These are phyloP conservation scores for Lymantria dispar DNA, from an alignment of 2,888 invertebrate species.

Conservation along the genomic window DNA sequence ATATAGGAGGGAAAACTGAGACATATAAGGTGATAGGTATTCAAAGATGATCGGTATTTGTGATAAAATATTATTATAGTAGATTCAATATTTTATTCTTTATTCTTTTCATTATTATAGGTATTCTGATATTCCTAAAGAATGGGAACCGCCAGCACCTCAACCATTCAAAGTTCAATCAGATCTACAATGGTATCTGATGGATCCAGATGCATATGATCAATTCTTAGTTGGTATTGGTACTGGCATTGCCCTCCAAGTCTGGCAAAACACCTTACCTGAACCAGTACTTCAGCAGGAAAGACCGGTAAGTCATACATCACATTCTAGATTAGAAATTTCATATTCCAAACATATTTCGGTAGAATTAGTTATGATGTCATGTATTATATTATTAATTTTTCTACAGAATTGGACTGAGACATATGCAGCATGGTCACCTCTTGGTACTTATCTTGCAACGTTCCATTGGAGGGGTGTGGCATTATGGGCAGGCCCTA, in stretches of 20 bases:
- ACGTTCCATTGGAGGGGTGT: constrained; percentile 98
- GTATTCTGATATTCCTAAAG: constrained; percentile 93
- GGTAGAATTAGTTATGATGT: too few relatives aligned
- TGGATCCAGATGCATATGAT: constrained; percentile 97
- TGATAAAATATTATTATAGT: too few relatives aligned
- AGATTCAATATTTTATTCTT: too few relatives aligned
- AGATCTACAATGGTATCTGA: constrained; percentile 95
- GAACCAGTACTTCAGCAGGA: constrained; percentile 93
- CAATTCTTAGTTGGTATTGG: constrained; percentile 96
- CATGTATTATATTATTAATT: background rate
- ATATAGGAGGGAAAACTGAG: too few relatives aligned
- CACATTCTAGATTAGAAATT: too few relatives aligned
- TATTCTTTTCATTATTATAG: constrained; percentile 50
- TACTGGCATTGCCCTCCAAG: constrained; percentile 89
- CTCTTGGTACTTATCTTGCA: constrained; percentile 96
- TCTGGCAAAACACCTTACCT: constrained; percentile 94
- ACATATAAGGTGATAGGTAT: too few relatives aligned
- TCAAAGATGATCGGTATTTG: too few relatives aligned
- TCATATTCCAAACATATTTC: background rate
- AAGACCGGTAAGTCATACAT: constrained; percentile 83
- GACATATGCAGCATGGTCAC: constrained; percentile 98
- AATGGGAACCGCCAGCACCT: constrained; percentile 95
- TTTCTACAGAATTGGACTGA: constrained; percentile 94
- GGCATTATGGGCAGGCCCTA: constrained; percentile 98
- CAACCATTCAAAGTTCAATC: constrained; percentile 95